A percentile compares a stretch with the other conserved stretches of the same genome.
Conservation (phyloP, 2,113 vertebrate species). For the Stigmatopora argus region DNA sequence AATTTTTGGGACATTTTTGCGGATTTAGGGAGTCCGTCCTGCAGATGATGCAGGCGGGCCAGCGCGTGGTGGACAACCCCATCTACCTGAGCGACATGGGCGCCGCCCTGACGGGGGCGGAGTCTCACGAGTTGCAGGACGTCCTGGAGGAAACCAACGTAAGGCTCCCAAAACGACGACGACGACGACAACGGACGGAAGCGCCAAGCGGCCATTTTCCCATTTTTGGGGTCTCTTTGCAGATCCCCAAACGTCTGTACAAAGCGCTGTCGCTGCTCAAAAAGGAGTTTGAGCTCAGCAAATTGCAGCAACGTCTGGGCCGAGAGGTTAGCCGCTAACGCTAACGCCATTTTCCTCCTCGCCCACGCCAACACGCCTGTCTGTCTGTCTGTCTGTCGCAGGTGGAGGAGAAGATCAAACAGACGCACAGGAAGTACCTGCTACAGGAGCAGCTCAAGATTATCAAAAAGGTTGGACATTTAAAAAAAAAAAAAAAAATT, state of each 20-base stretch:
- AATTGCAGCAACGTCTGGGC: constrained; percentile 93
- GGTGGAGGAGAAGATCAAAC: constrained; percentile 99
- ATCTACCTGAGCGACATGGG: constrained; percentile 99
- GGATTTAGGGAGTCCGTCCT: constrained; percentile 93
- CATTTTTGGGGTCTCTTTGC: constrained; percentile 8
- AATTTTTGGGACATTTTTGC: background rate
- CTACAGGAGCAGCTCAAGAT: constrained; percentile 97
- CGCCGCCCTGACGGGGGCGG: constrained; percentile 88
- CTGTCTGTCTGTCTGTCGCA: no score
- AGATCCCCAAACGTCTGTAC: constrained; percentile 96
- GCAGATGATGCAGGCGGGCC: constrained; percentile 99
- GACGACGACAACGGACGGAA: no score
- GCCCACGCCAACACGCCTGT: background rate
- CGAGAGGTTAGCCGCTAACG: constrained; percentile 77
- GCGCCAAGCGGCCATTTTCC: background rate
- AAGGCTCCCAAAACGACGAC: constrained; percentile 41
- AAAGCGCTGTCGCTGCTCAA: constrained; percentile 95
- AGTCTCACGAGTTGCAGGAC: constrained; percentile 91
- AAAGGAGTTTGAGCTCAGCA: constrained; percentile 97
- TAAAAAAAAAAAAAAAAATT: no score
- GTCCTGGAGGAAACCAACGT: constrained; percentile 92
- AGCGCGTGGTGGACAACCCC: constrained; percentile 94
- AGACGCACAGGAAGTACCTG: constrained; percentile 94
- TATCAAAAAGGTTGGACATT: constrained; percentile 87
- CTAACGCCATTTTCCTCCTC: background rate